Evolutionary conservation across 2,797 vertebrate species (phyloP), one percentile per base, ranked within the genome.

Genomic region (Aselliscus stoliczkanus): DNA sequence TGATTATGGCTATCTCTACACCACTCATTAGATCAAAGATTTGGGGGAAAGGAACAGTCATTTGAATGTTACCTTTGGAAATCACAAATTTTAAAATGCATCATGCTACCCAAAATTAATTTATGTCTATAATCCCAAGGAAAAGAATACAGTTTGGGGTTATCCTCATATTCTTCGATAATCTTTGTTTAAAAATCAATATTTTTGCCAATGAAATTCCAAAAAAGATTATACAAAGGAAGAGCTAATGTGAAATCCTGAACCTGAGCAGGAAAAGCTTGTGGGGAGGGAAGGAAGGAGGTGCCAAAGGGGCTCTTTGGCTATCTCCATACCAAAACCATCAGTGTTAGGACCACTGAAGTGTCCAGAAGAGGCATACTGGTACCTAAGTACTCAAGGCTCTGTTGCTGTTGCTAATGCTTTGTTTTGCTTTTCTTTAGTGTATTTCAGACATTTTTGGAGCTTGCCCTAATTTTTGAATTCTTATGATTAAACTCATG

Each of bases 161-260:
- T 34, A 82, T 60, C 27, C 4, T 37, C 25, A 52, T 58, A 27
- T 88, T 83, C 20, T 60, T 67, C 15, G 69, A 54, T 77, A 84
- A 79, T 12, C 39, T 31, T 70, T 87, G 2, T 52, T 92, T 82
- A 91, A 75, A 94, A 89, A 44, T 52, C 12, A 81, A 1, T 94
- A 77, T 72, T 83, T 31, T 76, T 85, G 44, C 20, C 52, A 95
- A 27, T 29, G 8, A 56, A 87, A 79, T 84, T 76, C 5, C 29
- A 83, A 88, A 83, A 88, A 93, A 42, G n/a, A 2, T 90, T 94
- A 82, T 67, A 73, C 62, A 94, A 67, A 77, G 20, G 12, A 92
- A 65, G 93, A 92, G 47, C 20, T 69, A 47, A 34, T 50, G n/a
- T 21, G 77, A 92, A 95, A 72, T 11, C 2, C n/a, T 44, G 15